Evolutionary conservation across 2,888 invertebrate genomes (phyloP).

Genomic region (Aricia artaxerxes): DNA sequence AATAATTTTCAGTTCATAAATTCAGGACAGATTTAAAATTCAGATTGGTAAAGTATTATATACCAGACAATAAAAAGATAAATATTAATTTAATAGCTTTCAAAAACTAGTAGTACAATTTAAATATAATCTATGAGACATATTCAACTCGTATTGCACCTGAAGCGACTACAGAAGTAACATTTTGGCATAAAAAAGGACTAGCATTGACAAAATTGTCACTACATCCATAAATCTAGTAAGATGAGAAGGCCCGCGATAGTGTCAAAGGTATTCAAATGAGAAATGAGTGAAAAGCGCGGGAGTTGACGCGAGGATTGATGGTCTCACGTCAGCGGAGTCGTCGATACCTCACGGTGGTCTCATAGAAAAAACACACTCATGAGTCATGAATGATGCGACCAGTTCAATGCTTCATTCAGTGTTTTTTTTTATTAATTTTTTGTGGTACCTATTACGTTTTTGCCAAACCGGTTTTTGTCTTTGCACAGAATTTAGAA

Average conservation of each 20-base stretch:
- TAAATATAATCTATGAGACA: not conserved
- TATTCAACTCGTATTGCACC: not conserved
- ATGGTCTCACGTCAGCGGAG: conserved; percentile 55
- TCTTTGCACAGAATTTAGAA: not conserved
- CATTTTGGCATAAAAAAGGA: conserved; percentile 16
- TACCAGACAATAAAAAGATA: not conserved
- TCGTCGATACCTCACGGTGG: conserved; percentile 49
- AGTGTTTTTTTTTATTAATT: conserved; percentile 35
- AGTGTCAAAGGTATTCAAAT: conserved; percentile 46
- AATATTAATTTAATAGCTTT: not conserved
- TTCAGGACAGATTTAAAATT: not conserved
- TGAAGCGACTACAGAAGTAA: not conserved
- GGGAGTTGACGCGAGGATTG: conserved; percentile 57
- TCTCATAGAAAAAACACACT: conserved; percentile 49
- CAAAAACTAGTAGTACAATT: not conserved
- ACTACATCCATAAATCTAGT: conserved; percentile 45
- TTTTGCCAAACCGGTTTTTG: not conserved
- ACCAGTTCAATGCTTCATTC: conserved; percentile 43
- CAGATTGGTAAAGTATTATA: not conserved
- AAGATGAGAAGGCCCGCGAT: conserved; percentile 45
- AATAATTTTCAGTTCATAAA: conserved; percentile 58
- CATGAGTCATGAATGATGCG: conserved; percentile 55
- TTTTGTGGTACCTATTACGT: not conserved
- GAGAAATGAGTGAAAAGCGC: conserved; percentile 55
- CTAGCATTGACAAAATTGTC: conserved; percentile 48